phyloP scores from a whole-genome alignment of 1,140 invertebrate species.

The Hetaerina americana region DNA sequence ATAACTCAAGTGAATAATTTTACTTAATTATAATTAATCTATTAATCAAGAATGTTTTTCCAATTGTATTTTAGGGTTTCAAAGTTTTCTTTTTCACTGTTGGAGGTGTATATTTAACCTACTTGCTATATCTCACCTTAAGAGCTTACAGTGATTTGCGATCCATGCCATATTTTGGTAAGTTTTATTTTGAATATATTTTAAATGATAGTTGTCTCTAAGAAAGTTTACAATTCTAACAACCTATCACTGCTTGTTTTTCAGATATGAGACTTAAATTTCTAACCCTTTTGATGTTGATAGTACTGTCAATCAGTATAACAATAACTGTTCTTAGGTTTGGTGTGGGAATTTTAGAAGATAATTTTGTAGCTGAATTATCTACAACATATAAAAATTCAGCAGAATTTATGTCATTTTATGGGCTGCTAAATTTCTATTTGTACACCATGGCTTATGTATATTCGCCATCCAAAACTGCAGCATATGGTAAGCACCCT shows the following conservation, averaged over 20 bases:
- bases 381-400: slow-evolving; percentile 79
- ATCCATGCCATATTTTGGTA: slow-evolving; percentile 95
- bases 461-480: slow-evolving; percentile 72
- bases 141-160: slow-evolving; percentile 86
- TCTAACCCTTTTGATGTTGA: slow-evolving; percentile 69
- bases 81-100: slow-evolving; percentile 82
- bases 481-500: slow-evolving; percentile 71
- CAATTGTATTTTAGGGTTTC: slow-evolving; percentile 63
- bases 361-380: slow-evolving; percentile 83
- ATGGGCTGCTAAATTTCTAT: slow-evolving; percentile 91
- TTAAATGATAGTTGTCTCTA: slow-evolving; percentile 1
- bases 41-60: slow-evolving; percentile 12
- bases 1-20: background rate
- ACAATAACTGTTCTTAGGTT: slow-evolving; percentile 69
- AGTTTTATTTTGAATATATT: slow-evolving; percentile 22
- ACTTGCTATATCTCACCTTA: slow-evolving; percentile 69
- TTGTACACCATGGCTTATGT: slow-evolving; percentile 88
- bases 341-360: slow-evolving; percentile 76
- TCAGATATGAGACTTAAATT: slow-evolving; percentile 85
- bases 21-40: background rate
- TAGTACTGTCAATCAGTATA: slow-evolving; percentile 66
- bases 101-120: slow-evolving; percentile 71
- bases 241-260: slow-evolving; percentile 22
- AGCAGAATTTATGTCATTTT: slow-evolving; percentile 88
- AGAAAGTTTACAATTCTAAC: background rate